Percentiles rank a stretch among this genome's conserved stretches.
These are phyloP conservation scores for Drosophila lacertosa DNA, from an alignment of 1,140 invertebrate genomes.

Conservation along the genomic window DNA sequence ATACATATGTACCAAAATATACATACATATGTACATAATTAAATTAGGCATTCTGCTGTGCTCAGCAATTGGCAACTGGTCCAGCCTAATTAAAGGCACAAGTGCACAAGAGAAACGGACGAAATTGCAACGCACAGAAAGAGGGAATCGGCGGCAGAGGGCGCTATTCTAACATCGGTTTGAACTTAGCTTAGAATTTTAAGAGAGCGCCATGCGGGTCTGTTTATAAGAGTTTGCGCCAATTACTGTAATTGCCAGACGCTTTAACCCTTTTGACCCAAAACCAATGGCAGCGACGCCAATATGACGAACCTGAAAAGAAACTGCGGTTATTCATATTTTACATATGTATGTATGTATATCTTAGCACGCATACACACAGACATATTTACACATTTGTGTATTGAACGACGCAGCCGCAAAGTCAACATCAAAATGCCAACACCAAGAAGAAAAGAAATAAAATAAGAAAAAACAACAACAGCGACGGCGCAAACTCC, in stretches of 20 bases:
- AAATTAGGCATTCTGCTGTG: neutral
- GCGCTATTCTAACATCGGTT: neutral
- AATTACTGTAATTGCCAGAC: constrained; percentile 13
- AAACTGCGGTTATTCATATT: constrained; percentile 29
- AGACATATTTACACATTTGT: constrained; percentile 8
- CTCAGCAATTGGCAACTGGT: neutral
- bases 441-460: constrained; percentile 21
- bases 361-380: neutral
- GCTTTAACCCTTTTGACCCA: constrained; percentile 19
- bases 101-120: neutral
- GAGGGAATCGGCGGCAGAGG: neutral
- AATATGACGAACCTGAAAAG: constrained; percentile 19
- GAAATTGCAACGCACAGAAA: neutral
- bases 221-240: constrained; percentile 1
- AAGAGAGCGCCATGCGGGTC: neutral
- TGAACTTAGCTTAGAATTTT: neutral
- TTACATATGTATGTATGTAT: constrained; percentile 6
- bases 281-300: constrained; percentile 16
- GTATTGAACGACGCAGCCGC: constrained; percentile 20
- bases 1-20: neutral
- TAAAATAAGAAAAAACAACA: constrained; percentile 34
- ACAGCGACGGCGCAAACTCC: constrained; percentile 44
- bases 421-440: constrained; percentile 53
- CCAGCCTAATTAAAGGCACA: neutral
- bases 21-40: neutral